These are phyloP conservation scores for Esox lucius DNA, from an alignment of 2,797 vertebrate genomes.

Conservation along the genomic window DNA sequence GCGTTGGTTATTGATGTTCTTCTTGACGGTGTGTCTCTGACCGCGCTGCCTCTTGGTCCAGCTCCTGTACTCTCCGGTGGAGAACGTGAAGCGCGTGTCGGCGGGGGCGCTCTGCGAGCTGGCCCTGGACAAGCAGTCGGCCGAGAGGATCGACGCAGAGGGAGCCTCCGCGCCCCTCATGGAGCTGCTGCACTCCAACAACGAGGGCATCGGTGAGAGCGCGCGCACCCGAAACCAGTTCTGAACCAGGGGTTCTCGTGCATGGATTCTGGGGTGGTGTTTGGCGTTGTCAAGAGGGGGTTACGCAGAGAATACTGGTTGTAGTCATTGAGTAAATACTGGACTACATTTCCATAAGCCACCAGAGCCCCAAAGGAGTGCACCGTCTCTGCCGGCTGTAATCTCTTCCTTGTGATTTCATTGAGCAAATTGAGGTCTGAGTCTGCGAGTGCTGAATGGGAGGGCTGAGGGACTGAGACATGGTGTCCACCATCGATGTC, in stretches of 20 bases:
- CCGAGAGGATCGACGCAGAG: slow-evolving; percentile 86
- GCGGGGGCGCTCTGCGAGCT: slow-evolving; percentile 93
- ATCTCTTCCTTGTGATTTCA: neutral
- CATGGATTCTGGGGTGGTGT: neutral
- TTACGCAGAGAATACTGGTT: neutral
- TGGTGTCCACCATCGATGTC: neutral
- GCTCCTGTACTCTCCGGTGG: slow-evolving; percentile 94
- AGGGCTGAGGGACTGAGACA: neutral
- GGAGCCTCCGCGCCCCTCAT: slow-evolving; percentile 91
- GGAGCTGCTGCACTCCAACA: slow-evolving; percentile 95
- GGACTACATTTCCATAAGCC: neutral
- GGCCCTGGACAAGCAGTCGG: slow-evolving; percentile 90
- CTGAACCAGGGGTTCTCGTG: too few relatives aligned
- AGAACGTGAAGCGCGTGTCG: slow-evolving; percentile 94
- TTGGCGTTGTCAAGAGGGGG: neutral
- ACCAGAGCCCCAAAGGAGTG: neutral
- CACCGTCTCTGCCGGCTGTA: neutral
- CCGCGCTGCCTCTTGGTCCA: slow-evolving; percentile 45
- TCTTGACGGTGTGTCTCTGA: neutral
- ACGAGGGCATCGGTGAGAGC: slow-evolving; percentile 92
- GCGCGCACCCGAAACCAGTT: neutral
- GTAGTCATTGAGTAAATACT: neutral
- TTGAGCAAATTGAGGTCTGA: neutral
- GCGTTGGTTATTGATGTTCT: neutral
- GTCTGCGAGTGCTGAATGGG: neutral